Base-by-base conservation (phyloP, 2,113 vertebrate species). In the Ailuropoda melanoleuca region DNA sequence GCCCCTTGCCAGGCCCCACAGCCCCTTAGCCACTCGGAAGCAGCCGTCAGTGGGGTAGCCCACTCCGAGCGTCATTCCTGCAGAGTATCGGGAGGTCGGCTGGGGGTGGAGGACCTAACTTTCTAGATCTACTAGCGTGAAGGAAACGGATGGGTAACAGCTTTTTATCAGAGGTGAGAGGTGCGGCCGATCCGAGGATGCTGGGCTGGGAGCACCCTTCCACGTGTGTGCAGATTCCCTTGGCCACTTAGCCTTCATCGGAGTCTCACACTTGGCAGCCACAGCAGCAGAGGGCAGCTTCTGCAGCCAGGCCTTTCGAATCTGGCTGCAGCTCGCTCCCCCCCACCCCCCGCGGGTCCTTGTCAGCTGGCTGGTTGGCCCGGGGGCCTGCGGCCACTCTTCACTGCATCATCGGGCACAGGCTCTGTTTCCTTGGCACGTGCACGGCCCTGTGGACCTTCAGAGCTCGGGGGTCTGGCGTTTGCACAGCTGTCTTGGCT, bases 321-420 rank as follows among this genome's bases (percentile, higher is more conserved):
- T 8, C 29, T n/a, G 43, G 46, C 43, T 37, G 78, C n/a, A 8
- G 29, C 29, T 1, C 0, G n/a, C 0, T 18, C 29, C 12, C 4
- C 0, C 15, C 48, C 29, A 4, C 29, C 9, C 21, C 34, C 12
- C 14, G 92, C 9, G 0, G 18, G 46, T 11, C 1, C 26, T 14
- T 1, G 4, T 18, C 3, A 4, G 55, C 1, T 14, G 78, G 62
- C 83, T 4, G 19, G 11, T 17, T 0, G 53, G 31, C 39, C 10
- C 1, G 37, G 4, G 46, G 84, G 84, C 43, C 46, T 17, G 24
- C 7, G 39, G 10, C 6, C 8, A 0, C 37, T 18, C 34, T 46
- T 18, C 5, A 1, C 7, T 19, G 3, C 0, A 0, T 15, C 15
- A 2, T 12, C 1, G 9, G 8, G 5, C 21, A n/a, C 11, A 7